Conservation (phyloP, 2,888 invertebrate species). For the Leptinotarsa juncta region DNA sequence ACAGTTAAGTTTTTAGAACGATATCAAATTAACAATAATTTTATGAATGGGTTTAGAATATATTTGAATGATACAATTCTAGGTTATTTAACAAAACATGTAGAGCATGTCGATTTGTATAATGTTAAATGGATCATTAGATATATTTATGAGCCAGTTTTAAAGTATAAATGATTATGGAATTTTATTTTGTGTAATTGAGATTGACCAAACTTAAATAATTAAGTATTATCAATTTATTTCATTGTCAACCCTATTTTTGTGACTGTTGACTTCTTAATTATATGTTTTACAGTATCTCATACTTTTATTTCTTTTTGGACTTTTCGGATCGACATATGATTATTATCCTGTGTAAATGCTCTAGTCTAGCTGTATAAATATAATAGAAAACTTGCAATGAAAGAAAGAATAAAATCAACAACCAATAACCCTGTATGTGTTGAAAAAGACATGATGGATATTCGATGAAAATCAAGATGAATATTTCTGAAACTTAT, state of each 20-base stretch:
- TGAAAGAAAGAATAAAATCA: too few species aligned
- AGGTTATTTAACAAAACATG: conserved; percentile 49
- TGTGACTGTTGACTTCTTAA: conserved; percentile 21
- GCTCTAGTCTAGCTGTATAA: neutral
- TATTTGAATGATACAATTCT: conserved; percentile 51
- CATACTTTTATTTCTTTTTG: neutral
- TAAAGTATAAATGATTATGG: conserved; percentile 30
- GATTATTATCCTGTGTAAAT: neutral
- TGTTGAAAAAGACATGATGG: too few species aligned
- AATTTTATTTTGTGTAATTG: conserved; percentile 17
- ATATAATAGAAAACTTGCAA: too few species aligned
- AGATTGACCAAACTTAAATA: conserved; percentile 24
- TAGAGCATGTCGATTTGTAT: conserved; percentile 50
- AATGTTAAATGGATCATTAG: conserved; percentile 52
- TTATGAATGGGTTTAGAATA: conserved; percentile 46
- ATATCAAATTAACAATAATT: conserved; percentile 47
- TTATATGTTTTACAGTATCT: conserved; percentile 19
- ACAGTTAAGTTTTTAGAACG: conserved; percentile 52
- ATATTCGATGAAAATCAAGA: too few species aligned
- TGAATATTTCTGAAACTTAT: too few species aligned
- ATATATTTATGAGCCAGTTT: conserved; percentile 50
- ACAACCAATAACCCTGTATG: too few species aligned
- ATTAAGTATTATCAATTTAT: conserved; percentile 24
- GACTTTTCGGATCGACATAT: neutral
- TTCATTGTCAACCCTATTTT: conserved; percentile 18